These are phyloP conservation scores for Agrotis puta DNA, from an alignment of 2,888 invertebrate species.

Conservation along the genomic window DNA sequence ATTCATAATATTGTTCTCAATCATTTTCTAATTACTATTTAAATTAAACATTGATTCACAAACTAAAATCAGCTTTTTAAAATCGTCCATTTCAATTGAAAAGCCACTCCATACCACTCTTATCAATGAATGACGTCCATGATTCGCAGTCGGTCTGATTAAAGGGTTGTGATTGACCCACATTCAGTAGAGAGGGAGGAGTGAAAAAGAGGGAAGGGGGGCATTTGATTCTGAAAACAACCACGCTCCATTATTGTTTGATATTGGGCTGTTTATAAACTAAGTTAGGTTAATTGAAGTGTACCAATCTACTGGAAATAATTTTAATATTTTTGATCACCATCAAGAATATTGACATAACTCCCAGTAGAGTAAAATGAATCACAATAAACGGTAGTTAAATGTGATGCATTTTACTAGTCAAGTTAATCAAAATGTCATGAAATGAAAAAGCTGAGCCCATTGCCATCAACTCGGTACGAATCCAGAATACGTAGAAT, in stretches of 20 bases:
- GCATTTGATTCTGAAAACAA: constrained; percentile 39
- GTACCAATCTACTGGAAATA: no score
- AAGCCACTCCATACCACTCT: constrained; percentile 8
- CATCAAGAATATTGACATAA: no score
- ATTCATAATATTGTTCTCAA: not conserved
- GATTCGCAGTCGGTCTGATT: constrained; percentile 47
- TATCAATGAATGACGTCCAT: constrained; percentile 21
- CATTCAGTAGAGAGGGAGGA: constrained; percentile 23
- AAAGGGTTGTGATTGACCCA: constrained; percentile 61
- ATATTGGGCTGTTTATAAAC: not conserved
- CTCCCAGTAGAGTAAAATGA: no score
- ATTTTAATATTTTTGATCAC: no score
- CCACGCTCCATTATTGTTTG: constrained; percentile 27
- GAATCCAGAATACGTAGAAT: no score
- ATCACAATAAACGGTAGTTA: no score
- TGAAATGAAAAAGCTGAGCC: no score
- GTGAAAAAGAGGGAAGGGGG: no score
- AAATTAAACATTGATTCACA: not conserved
- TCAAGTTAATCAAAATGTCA: no score
- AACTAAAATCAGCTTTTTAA: constrained; percentile 2
- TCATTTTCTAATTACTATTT: not conserved
- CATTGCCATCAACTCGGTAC: no score
- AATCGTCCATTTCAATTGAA: constrained; percentile 21
- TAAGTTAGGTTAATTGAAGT: no score
- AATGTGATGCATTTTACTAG: no score